Percentiles rank a stretch among this genome's conserved stretches.
phyloP scores from a whole-genome alignment of 2,888 invertebrate species.

The Synanthedon vespiformis region DNA sequence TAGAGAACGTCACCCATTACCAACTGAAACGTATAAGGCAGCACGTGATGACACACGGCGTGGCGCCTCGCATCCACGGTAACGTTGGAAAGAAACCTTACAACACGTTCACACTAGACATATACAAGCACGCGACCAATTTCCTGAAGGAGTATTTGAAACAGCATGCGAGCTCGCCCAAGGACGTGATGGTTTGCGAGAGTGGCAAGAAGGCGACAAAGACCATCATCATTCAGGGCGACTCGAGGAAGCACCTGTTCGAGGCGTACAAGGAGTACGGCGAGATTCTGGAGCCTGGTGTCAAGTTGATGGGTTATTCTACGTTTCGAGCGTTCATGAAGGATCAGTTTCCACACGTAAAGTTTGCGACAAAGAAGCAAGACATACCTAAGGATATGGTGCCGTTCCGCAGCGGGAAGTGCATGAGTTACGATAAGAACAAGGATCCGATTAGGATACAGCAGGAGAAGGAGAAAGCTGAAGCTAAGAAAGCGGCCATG shows the following conservation, averaged over 20 bases:
- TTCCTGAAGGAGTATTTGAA: constrained; percentile 81
- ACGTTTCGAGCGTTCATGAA: constrained; percentile 86
- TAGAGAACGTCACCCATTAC: constrained; percentile 84
- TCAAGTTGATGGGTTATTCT: constrained; percentile 83
- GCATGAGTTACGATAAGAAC: constrained; percentile 65
- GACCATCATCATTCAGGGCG: constrained; percentile 63
- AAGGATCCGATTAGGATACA: constrained; percentile 63
- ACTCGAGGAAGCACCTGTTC: constrained; percentile 77
- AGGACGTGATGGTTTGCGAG: constrained; percentile 60
- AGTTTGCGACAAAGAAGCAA: constrained; percentile 75
- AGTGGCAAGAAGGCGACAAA: constrained; percentile 62
- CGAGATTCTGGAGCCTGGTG: constrained; percentile 75
- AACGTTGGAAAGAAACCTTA: constrained; percentile 85
- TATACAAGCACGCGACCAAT: constrained; percentile 82
- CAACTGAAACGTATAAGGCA: constrained; percentile 82
- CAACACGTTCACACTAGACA: constrained; percentile 82
- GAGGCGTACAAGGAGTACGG: constrained; percentile 81
- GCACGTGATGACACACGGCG: constrained; percentile 83
- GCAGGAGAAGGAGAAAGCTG: constrained; percentile 61
- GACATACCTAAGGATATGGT: constrained; percentile 60
- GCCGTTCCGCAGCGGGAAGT: constrained; percentile 67
- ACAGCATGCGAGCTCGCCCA: constrained; percentile 71
- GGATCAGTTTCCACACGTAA: constrained; percentile 83
- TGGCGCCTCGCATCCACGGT: constrained; percentile 82
- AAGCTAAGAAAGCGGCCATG: constrained; percentile 62